phyloP scores from a whole-genome alignment of 2,797 vertebrate species.

The Rhinoraja longicauda region DNA sequence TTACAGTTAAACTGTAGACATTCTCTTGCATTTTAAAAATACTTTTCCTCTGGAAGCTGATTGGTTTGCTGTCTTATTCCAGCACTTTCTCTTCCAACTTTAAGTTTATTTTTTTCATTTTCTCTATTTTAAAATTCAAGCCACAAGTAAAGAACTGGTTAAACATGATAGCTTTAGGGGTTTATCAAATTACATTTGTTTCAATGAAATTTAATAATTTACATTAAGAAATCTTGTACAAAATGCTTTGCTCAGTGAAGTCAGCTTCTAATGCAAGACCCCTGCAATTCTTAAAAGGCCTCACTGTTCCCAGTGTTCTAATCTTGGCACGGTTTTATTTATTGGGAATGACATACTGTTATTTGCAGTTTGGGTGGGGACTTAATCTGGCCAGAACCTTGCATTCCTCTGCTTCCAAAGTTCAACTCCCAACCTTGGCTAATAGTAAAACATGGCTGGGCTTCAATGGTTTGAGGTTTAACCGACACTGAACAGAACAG shows the following conservation, averaged over 20 bases:
- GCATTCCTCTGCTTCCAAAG: slow-evolving; percentile 21
- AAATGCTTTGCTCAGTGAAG: not conserved
- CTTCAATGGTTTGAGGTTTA: slow-evolving; percentile 15
- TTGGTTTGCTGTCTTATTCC: not conserved
- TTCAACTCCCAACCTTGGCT: not conserved
- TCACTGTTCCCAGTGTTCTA: not conserved
- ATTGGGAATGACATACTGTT: not conserved
- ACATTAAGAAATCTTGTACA: not conserved
- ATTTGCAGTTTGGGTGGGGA: slow-evolving; percentile 12
- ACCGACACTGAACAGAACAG: not conserved
- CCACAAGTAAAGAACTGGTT: not conserved
- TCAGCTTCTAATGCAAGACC: not conserved
- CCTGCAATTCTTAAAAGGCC: not conserved
- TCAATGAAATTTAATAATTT: not conserved
- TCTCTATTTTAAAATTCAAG: not conserved
- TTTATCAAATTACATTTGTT: not conserved
- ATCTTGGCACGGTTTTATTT: slow-evolving; percentile 15
- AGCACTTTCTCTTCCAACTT: not conserved
- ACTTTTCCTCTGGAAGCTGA: not conserved
- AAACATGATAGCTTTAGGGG: not conserved
- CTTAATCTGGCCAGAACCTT: not conserved
- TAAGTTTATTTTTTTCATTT: not conserved
- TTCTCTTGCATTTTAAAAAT: not conserved
- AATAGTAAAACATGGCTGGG: not conserved
- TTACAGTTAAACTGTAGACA: not conserved